Conservation (phyloP, 2,113 vertebrate genomes). For the Phyllopteryx taeniolatus region DNA sequence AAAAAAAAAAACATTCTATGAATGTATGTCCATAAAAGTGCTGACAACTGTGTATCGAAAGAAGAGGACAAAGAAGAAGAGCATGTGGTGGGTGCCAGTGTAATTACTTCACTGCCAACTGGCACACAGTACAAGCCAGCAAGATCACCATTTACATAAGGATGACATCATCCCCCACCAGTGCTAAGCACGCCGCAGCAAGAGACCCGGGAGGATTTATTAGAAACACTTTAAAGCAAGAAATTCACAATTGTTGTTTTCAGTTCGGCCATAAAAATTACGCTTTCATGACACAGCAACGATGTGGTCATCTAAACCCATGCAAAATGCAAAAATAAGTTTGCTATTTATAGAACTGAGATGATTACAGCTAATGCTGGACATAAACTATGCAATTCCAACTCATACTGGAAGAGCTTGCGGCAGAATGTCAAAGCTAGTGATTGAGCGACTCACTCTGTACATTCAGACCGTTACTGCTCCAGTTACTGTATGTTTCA, state of each 20-base stretch:
- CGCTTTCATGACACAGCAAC: background rate
- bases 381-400: no score
- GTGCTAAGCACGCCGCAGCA: conserved; percentile 18
- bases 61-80: background rate
- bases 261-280: background rate
- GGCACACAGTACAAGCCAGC: conserved; percentile 52
- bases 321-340: background rate
- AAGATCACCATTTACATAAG: conserved; percentile 70
- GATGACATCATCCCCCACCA: conserved; percentile 69
- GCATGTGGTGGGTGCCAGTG: conserved; percentile 45
- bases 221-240: background rate
- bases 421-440: no score
- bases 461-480: no score
- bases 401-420: no score
- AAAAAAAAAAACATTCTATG: background rate
- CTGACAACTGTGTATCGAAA: background rate
- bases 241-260: background rate
- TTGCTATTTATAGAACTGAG: background rate
- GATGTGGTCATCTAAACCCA: background rate
- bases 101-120: conserved; percentile 53
- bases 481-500: no score
- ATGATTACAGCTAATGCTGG: background rate
- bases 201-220: background rate
- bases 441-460: no score
- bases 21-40: background rate